Evolutionary conservation across 2,888 invertebrate genomes (phyloP), one percentile per base, ranked within the genome.

Genomic region (Bembecia ichneumoniformis): DNA sequence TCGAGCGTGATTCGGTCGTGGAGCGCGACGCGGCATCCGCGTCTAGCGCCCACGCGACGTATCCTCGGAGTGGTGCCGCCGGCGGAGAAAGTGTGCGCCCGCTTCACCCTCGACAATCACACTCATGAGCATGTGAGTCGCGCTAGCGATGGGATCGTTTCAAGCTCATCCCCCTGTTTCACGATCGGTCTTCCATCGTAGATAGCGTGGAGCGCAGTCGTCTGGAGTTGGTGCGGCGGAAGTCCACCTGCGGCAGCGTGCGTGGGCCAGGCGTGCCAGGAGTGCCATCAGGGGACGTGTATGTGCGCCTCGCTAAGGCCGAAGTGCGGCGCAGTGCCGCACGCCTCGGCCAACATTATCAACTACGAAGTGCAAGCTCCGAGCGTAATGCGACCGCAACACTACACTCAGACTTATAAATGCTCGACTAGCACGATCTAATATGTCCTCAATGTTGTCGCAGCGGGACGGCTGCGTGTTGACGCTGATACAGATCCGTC

Each of bases 401-500:
- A 7, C 7, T 28, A 28, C 28, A 40, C 40, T 3, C 3, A 14
- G 14, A 40, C 40, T 40, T 40, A 9, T 7, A 9, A 7, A 7
- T 20, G 20, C 5, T 17, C n/a, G n/a, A n/a, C n/a, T n/a, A n/a
- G n/a, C n/a, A n/a, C n/a, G n/a, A n/a, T n/a, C n/a, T n/a, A n/a
- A n/a, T n/a, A n/a, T n/a, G n/a, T n/a, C 5, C 17, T 17, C 17
- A 17, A 17, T 3, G 20, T 28, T 5, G 28, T 28, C 28, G 5
- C 56, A 81, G 80, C 35, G 49, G 1, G 81, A 81, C 47, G 77
- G 78, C 0, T 71, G 69, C 53, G 77, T 78, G 51, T 64, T 64
- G 20, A 72, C 74, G 2, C 57, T 82, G 48, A 56, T 79, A 35
- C 64, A 59, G 47, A 62, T 59, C 52, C 58, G 58, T 0, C 60